Evolutionary conservation across 2,113 vertebrate species (phyloP), one percentile per base, ranked within the genome.

Genomic region (Natator depressus): DNA sequence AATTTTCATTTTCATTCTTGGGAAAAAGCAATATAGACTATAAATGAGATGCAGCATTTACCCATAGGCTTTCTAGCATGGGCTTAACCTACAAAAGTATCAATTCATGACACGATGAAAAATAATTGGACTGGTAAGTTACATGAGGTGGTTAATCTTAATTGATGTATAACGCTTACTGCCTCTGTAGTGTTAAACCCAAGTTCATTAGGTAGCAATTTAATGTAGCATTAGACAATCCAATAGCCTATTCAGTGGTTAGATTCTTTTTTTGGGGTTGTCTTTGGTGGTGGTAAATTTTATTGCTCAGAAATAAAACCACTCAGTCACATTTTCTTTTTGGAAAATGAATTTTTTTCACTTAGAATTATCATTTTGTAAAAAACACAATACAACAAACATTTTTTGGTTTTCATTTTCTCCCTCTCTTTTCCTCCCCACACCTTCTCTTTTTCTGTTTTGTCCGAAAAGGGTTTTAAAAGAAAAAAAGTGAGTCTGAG

Each of bases 1-100:
- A 69, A 59, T 59, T 3, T 88, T 76, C 20, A 0, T 75, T 4
- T 72, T 90, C 46, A 51, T 0, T 0, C 8, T 78, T 83, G 53
- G 35, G 13, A 53, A 46, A 65, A 90, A 90, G 13, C 54, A 91
- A 47, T 38, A 42, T 19, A 87, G 8, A 0, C 0, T 75, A 55
- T 93, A 69, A 82, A 80, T 29, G 38, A 24, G 51, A 79, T n/a
- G 5, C 4, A 88, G 22, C 54, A 54, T 22, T 17, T 50, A 35
- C 13, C 29, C 17, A 49, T 1, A 49, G 8, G 31, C 9, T 47
- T 5, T 85, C 83, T 85, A 2, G 25, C 49, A n/a, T 76, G 75
- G 42, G 3, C 12, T 76, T 76, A 47, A 46, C 75, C 24, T 46
- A 7, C 42, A 46, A 27, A 76, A 46, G 24, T 76, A 25, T 76